A percentile compares a stretch with the other conserved stretches of the same genome.
Evolutionary conservation across 2,113 vertebrate genomes (phyloP).

Genomic region (Paraplagusia blochii): DNA sequence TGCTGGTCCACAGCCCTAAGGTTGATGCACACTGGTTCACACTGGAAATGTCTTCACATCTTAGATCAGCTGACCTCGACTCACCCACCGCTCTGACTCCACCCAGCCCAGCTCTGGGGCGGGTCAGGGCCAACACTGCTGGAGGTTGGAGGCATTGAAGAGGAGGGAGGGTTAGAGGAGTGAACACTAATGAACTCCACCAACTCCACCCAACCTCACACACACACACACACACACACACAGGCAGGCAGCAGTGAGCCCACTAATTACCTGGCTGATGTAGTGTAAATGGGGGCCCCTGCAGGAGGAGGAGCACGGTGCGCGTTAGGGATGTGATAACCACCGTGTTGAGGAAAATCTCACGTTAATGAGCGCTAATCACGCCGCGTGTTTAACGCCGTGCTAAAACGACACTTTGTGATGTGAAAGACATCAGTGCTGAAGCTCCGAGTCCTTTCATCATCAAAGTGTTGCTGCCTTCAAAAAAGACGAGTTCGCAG

Average conservation of each 20-base stretch:
- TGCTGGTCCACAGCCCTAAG: too few relatives aligned
- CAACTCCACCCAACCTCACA: slow-evolving; percentile 25
- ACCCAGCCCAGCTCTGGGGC: slow-evolving; percentile 27
- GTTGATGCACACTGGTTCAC: too few relatives aligned
- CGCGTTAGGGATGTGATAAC: slow-evolving; percentile 35
- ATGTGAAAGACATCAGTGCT: slow-evolving; percentile 50
- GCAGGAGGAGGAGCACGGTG: slow-evolving; percentile 33
- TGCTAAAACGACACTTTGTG: slow-evolving; percentile 48
- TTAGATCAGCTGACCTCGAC: slow-evolving; percentile 58
- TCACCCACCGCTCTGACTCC: slow-evolving; percentile 20
- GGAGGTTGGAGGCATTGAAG: slow-evolving; percentile 56
- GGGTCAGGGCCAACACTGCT: slow-evolving; percentile 45
- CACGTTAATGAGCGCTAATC: slow-evolving; percentile 60
- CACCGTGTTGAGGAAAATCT: slow-evolving; percentile 60
- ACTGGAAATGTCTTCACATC: slow-evolving; percentile 47
- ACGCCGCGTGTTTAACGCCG: slow-evolving; percentile 41
- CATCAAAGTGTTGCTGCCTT: slow-evolving; percentile 33
- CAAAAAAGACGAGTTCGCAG: too few relatives aligned
- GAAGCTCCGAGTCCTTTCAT: slow-evolving; percentile 50
- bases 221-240: slow-evolving; percentile 16
- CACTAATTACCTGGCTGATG: slow-evolving; percentile 66
- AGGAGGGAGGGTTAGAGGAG: slow-evolving; percentile 10
- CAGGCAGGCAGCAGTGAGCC: slow-evolving; percentile 36
- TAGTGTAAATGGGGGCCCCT: slow-evolving; percentile 50
- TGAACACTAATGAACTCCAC: slow-evolving; percentile 46